Base-by-base conservation (phyloP, 2,797 vertebrate genomes). In the Brotula barbata region DNA sequence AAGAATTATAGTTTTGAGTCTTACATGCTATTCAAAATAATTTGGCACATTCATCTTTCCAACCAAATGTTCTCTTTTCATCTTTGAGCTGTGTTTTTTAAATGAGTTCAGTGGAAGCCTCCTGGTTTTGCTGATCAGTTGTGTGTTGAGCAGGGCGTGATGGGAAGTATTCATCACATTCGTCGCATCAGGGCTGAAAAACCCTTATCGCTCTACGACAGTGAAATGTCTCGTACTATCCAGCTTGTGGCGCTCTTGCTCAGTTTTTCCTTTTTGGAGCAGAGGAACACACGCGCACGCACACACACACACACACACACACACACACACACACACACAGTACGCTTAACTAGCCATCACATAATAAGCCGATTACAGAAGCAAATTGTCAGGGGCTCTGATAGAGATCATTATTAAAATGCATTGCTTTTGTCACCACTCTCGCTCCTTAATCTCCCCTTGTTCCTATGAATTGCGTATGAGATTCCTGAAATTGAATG, bases 401-500 rank as follows among this genome's bases (percentile, higher is more conserved):
- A 90, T 93, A 93, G 92, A 94, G 92, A 94, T 95, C 89, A 92
- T 94, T 94, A 95, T 94, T 94, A 89, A 92, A 95, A 93, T 91
- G 90, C 91, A 93, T 91, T 91, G 89, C 93, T 94, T 94, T 94
- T 93, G 92, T 95, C 90, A 81, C 92, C 88, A 87, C 92, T 86
- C 90, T 92, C 92, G 83, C 92, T 93, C 94, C 88, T 95, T 96
- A 95, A 96, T 95, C 94, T 95, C 90, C 89, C 88, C 92, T 93
- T 95, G 92, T 95, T 96, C 94, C 93, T 93, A 64, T 93, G 93
- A 94, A 95, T 95, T 94, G 93, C 93, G 90, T 92, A 95, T 96
- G 94, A 95, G 94, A 94, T 94, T 96, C 94, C 93, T 93, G 93
- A 94, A 97, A 96, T 95, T 95, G 94, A 97, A 98, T 96, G 94